These are phyloP conservation scores for Lacerta bilineata DNA, from an alignment of 2,797 vertebrate genomes.

Conservation along the genomic window DNA sequence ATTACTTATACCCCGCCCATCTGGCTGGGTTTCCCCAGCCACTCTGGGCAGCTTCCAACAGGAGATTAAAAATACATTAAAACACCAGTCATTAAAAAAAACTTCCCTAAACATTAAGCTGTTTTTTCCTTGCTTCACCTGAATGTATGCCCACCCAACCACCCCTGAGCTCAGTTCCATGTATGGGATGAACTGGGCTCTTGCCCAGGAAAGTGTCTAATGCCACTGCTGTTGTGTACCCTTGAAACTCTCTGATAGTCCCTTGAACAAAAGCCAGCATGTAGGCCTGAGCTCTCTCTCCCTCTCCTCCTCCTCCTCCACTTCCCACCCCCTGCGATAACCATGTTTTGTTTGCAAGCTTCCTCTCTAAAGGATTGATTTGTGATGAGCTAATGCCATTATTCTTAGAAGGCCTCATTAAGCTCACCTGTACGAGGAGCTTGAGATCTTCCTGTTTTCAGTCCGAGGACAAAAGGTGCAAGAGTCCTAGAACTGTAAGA, in stretches of 20 bases:
- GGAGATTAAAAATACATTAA: no score
- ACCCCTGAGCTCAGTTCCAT: background rate
- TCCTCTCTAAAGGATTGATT: constrained; percentile 8
- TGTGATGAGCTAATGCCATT: constrained; percentile 16
- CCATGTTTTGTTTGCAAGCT: constrained; percentile 49
- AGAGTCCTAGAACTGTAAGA: no score
- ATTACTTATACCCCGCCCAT: no score
- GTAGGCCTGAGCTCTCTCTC: background rate
- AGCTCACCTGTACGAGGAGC: constrained; percentile 33
- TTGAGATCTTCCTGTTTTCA: background rate
- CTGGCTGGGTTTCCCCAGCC: no score
- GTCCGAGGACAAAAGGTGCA: no score
- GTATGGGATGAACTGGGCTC: background rate
- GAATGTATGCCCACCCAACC: no score
- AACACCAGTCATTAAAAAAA: no score
- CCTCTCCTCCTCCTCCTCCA: background rate
- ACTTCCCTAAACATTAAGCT: no score
- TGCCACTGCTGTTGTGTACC: no score
- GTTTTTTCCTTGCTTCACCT: no score
- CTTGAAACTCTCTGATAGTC: background rate
- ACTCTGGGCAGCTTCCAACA: no score
- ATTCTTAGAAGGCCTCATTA: constrained; percentile 23
- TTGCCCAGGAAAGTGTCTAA: no score
- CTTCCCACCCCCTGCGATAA: constrained; percentile 20
- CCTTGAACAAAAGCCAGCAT: constrained; percentile 25